Evolutionary conservation across 2,888 invertebrate species (phyloP).

Genomic region (Archaeoteleia sp.): DNA sequence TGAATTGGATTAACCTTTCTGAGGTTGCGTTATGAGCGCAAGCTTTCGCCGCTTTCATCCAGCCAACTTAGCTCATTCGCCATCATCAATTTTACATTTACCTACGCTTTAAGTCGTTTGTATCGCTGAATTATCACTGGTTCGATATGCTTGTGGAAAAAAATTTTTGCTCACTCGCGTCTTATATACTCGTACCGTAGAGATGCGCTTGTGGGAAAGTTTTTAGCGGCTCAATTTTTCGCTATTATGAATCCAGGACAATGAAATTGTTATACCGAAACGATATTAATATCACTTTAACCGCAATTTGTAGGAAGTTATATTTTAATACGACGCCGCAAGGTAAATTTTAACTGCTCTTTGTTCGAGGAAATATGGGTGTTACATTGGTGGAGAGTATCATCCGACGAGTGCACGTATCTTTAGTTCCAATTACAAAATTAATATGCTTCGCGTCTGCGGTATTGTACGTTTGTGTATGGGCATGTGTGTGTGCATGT

Average conservation of each 20-base stretch:
- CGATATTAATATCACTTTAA: no score
- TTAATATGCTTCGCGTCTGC: slow-evolving; percentile 25
- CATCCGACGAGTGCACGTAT: slow-evolving; percentile 9
- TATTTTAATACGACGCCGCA: no score
- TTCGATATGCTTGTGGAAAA: no score
- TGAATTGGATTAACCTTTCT: slow-evolving; percentile 36
- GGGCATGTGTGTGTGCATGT: slow-evolving; percentile 1
- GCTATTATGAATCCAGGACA: no score
- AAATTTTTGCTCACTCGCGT: no score
- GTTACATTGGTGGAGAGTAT: slow-evolving; percentile 11
- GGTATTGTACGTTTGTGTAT: slow-evolving; percentile 20
- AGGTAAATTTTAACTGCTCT: slow-evolving; percentile 4
- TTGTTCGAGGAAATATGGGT: slow-evolving; percentile 3
- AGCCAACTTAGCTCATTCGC: slow-evolving; percentile 2
- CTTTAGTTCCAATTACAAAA: slow-evolving; percentile 36
- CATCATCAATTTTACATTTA: slow-evolving; percentile 9
- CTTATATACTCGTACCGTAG: no score
- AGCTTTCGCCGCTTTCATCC: slow-evolving; percentile 17
- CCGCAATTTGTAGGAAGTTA: no score
- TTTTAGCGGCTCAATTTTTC: no score
- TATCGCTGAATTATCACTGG: no score
- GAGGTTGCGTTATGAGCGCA: slow-evolving; percentile 30
- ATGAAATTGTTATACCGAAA: no score
- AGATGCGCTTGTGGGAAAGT: no score
- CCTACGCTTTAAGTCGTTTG: no score